A percentile compares a stretch with the other conserved stretches of the same genome.
These are phyloP conservation scores for Saccopteryx bilineata DNA, from an alignment of 2,113 vertebrate genomes.

Conservation along the genomic window DNA sequence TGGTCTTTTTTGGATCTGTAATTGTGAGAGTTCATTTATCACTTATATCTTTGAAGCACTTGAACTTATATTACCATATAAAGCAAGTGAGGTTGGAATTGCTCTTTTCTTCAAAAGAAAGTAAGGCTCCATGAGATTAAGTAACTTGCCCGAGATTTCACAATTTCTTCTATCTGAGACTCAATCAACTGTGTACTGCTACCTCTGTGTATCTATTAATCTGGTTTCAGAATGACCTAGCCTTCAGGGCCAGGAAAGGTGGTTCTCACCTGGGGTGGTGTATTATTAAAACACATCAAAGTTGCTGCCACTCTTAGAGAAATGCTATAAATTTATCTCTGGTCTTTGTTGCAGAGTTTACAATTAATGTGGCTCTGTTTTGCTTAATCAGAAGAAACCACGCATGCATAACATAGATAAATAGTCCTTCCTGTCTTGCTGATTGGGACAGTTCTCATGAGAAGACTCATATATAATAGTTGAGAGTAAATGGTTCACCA, in stretches of 20 bases:
- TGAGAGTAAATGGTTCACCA: constrained; percentile 1
- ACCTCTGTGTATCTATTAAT: constrained; percentile 35
- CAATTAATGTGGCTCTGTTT: constrained; percentile 8
- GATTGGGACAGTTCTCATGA: background rate
- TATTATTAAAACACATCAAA: background rate
- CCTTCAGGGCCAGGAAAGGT: constrained; percentile 8
- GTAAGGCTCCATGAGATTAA: background rate
- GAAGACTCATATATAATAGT: background rate
- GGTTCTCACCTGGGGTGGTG: background rate
- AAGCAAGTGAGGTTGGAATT: constrained; percentile 42
- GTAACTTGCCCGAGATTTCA: constrained; percentile 3
- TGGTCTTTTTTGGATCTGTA: constrained; percentile 23
- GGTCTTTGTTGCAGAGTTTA: background rate
- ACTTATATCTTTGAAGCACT: constrained; percentile 58
- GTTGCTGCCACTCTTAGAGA: background rate
- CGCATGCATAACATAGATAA: background rate
- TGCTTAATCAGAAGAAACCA: constrained; percentile 21
- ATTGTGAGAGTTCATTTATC: background rate
- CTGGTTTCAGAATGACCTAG: constrained; percentile 30
- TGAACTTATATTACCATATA: constrained; percentile 30
- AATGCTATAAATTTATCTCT: background rate
- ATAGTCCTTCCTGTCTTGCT: background rate
- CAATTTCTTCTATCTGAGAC: background rate
- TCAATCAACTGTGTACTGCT: background rate
- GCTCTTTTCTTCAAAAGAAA: background rate